A percentile compares a stretch with the other conserved stretches of the same genome.
These are phyloP conservation scores for Amazona vittata DNA, from an alignment of 2,113 vertebrate species.

Conservation along the genomic window DNA sequence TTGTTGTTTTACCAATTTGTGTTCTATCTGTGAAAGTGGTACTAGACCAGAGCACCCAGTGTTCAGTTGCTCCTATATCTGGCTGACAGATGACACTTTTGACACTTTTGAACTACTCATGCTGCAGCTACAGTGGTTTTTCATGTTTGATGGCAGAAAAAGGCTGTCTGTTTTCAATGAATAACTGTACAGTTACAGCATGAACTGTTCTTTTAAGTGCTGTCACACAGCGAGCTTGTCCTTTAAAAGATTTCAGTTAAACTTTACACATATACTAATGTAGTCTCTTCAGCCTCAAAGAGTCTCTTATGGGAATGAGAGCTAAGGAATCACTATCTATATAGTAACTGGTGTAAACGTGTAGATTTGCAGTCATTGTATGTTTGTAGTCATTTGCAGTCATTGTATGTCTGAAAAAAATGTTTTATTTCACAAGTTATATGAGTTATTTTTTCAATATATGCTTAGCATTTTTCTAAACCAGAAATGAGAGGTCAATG, in stretches of 20 bases:
- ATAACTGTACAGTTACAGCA: not conserved
- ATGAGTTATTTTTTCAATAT: not conserved
- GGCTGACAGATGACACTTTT: not conserved
- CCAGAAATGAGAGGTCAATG: not conserved
- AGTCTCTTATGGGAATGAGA: not conserved
- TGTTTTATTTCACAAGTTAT: not conserved
- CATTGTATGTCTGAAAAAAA: not conserved
- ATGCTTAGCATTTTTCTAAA: not conserved
- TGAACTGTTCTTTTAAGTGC: not conserved
- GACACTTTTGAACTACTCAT: not conserved
- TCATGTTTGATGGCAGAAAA: not conserved
- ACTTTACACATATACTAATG: not conserved
- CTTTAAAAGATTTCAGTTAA: not conserved
- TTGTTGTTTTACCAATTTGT: not conserved
- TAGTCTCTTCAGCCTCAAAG: not conserved
- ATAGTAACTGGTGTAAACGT: fast-evolving
- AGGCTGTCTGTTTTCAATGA: not conserved
- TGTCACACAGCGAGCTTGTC: not conserved
- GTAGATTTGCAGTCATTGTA: not conserved
- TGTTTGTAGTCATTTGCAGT: not conserved
- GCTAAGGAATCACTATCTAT: not conserved
- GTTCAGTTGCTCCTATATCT: not conserved
- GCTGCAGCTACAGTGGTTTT: not conserved
- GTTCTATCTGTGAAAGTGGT: not conserved
- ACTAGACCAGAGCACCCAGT: not conserved